These are phyloP conservation scores for Pyrocoelia pectoralis DNA, from an alignment of 2,888 invertebrate species.

Conservation along the genomic window DNA sequence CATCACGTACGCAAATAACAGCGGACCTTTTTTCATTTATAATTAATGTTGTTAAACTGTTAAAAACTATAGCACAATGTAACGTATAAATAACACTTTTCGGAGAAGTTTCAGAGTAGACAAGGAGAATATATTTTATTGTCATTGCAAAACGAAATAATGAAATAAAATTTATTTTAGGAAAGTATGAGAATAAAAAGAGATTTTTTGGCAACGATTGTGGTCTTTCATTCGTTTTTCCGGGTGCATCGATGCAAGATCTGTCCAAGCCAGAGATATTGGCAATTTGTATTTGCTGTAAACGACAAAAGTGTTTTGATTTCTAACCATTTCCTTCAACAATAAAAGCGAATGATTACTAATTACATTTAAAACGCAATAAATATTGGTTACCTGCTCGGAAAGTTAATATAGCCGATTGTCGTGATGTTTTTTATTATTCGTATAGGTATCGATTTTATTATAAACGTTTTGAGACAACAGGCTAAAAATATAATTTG, in stretches of 20 bases:
- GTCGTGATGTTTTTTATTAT: not conserved
- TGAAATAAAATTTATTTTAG: constrained; percentile 16
- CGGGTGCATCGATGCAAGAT: constrained; percentile 20
- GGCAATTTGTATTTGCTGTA: constrained; percentile 18
- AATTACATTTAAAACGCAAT: not conserved
- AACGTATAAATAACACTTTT: not conserved
- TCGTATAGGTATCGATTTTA: constrained; percentile 7
- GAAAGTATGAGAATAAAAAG: constrained; percentile 14
- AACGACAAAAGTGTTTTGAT: constrained; percentile 16
- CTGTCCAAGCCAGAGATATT: constrained; percentile 26
- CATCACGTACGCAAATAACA: not conserved
- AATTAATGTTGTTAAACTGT: not conserved
- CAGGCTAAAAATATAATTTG: constrained; percentile 7
- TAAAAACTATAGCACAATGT: too few relatives aligned
- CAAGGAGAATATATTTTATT: constrained; percentile 2
- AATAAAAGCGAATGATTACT: not conserved
- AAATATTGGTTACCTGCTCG: not conserved
- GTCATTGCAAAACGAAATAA: constrained; percentile 13
- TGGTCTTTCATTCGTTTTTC: constrained; percentile 10
- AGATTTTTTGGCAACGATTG: constrained; percentile 19
- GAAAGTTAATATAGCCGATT: not conserved
- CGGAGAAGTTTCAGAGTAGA: not conserved
- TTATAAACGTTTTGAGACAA: constrained; percentile 9
- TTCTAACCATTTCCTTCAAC: not conserved
- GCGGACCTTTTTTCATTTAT: not conserved